These are phyloP conservation scores for Drosophila ochracea DNA, from an alignment of 2,888 invertebrate species.

Conservation along the genomic window DNA sequence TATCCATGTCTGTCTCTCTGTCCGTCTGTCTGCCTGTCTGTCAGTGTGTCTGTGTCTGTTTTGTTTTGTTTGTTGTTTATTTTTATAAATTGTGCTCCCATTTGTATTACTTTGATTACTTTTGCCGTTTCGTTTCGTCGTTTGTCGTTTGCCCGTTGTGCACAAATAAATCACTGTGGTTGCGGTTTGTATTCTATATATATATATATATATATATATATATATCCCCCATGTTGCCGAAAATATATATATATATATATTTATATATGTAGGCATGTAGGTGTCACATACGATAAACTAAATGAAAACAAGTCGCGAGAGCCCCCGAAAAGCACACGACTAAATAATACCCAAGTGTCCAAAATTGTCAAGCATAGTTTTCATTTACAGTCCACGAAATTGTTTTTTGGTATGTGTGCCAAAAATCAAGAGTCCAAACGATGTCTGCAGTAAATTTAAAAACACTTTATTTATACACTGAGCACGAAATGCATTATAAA, in stretches of 20 bases:
- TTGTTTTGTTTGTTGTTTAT: slow-evolving; percentile 55
- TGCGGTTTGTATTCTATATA: slow-evolving; percentile 49
- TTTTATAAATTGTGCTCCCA: slow-evolving; percentile 71
- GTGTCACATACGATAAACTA: neutral
- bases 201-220: slow-evolving; percentile 1
- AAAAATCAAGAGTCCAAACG: neutral
- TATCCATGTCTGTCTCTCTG: neutral
- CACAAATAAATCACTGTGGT: slow-evolving; percentile 70
- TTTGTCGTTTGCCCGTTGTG: slow-evolving; percentile 40
- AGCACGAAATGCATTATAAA: neutral
- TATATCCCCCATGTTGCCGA: slow-evolving; percentile 31
- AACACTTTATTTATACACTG: neutral
- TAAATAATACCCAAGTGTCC: slow-evolving; percentile 6
- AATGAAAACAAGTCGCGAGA: slow-evolving; percentile 8
- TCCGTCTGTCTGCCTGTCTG: neutral
- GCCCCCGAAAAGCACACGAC: slow-evolving; percentile 3
- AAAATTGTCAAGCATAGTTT: neutral
- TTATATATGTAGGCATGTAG: slow-evolving; percentile 12
- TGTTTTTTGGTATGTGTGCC: neutral
- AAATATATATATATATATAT: slow-evolving; percentile 11
- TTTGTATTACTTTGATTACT: slow-evolving; percentile 80
- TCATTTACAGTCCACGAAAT: neutral
- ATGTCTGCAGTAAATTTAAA: neutral
- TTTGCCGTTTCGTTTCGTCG: slow-evolving; percentile 31
- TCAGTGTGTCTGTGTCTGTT: slow-evolving; percentile 1